A percentile compares a stretch with the other conserved stretches of the same genome.
Evolutionary conservation across 2,797 vertebrate species (phyloP).

Genomic region (Hippocampus kuda): DNA sequence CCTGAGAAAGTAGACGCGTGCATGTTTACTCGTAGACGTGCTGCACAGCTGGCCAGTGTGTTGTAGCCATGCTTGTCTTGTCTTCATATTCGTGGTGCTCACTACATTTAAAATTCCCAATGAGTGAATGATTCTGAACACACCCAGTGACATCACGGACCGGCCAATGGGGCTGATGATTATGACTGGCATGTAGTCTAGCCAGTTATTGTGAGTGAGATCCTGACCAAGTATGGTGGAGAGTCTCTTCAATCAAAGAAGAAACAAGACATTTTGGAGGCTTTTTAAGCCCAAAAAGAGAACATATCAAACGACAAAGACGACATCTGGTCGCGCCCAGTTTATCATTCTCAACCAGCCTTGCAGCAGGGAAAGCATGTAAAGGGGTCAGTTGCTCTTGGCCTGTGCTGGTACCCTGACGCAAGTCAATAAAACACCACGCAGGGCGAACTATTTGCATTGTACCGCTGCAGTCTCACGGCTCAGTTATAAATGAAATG

Average conservation of each 20-base stretch:
- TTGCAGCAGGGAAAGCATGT: constrained; percentile 12
- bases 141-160: too few relatives aligned
- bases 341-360: constrained; percentile 2
- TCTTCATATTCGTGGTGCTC: not conserved
- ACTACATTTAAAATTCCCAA: too few relatives aligned
- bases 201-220: not conserved
- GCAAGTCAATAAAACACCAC: constrained; percentile 10
- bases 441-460: constrained; percentile 6
- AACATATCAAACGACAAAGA: not conserved
- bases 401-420: not conserved
- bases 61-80: not conserved
- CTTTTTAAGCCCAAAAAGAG: not conserved
- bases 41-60: too few relatives aligned
- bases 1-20: not conserved
- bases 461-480: constrained; percentile 3
- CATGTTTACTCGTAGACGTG: too few relatives aligned
- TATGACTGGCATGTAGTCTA: too few relatives aligned
- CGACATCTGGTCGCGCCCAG: not conserved
- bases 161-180: too few relatives aligned
- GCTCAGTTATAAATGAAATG: constrained; percentile 10
- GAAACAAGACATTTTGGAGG: not conserved
- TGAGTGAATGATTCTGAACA: too few relatives aligned
- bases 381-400: not conserved
- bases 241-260: not conserved
- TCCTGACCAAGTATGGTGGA: not conserved